Evolutionary conservation across 2,888 invertebrate genomes (phyloP).

Genomic region (Onthophagus sagittarius): DNA sequence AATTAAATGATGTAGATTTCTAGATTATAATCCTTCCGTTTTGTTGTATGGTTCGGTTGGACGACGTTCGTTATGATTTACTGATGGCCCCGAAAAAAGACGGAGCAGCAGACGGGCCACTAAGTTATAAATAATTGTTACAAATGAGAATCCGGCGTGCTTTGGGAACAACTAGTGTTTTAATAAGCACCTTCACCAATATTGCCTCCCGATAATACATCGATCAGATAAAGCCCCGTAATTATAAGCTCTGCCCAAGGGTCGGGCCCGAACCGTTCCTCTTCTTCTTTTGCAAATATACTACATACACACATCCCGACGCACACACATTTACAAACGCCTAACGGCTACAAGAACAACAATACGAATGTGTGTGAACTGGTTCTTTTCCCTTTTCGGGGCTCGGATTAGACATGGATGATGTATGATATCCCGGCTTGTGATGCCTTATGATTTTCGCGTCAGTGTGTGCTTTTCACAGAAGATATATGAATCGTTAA

Average conservation of each 20-base stretch:
- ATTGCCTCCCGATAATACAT: constrained; percentile 37
- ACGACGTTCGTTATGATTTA: constrained; percentile 2
- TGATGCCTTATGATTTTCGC: constrained; percentile 36
- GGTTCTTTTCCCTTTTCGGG: constrained; percentile 21
- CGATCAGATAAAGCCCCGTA: constrained; percentile 36
- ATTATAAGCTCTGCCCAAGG: constrained; percentile 35
- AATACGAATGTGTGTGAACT: constrained; percentile 31
- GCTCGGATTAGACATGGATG: constrained; percentile 23
- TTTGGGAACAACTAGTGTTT: constrained; percentile 21
- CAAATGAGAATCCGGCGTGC: constrained; percentile 44
- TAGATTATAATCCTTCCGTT: neutral
- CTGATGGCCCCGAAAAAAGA: neutral
- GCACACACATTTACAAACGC: neutral
- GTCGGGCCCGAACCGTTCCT: constrained; percentile 18
- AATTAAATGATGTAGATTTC: neutral
- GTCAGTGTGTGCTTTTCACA: constrained; percentile 30
- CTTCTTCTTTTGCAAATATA: constrained; percentile 23
- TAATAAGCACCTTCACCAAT: constrained; percentile 45
- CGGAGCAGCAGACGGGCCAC: constrained; percentile 2
- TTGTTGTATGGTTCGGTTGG: too few relatives aligned
- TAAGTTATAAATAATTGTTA: constrained; percentile 49
- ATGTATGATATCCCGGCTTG: constrained; percentile 31
- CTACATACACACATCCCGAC: constrained; percentile 20
- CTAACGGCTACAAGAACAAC: constrained; percentile 25
- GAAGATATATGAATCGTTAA: constrained; percentile 33